Evolutionary conservation across 2,888 invertebrate species (phyloP), one percentile per base, ranked within the genome.

Genomic region (Aphrophora alni): DNA sequence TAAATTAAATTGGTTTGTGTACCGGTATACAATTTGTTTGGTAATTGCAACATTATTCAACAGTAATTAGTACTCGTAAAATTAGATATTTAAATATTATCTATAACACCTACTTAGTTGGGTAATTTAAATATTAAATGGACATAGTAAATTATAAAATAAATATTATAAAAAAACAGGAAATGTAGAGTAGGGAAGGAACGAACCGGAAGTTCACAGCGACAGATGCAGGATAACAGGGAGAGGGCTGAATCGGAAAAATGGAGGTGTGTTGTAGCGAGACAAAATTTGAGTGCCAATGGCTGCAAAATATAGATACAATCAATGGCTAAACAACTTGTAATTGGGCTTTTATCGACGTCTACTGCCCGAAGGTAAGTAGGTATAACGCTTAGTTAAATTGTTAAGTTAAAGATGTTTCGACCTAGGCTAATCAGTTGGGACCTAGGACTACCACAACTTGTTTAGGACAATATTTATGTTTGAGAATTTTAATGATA

Each of bases 191-290:
- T 21, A 21, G 59, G 8, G 59, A 59, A 59, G 7, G 44, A 59
- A 59, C 21, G 59, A 59, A 59, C 59, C 59, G 59, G 59, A 59
- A 59, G 59, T 59, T 59, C 59, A 59, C 12, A 59, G 59, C 0
- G n/a, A 59, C 21, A 59, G 59, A 59, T 59, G 59, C 59, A 59
- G 59, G 59, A 59, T 59, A 59, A 59, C 59, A 59, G 59, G 59
- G 59, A 59, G 59, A 59, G 59, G 21, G 59, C 59, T 59, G 59
- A 21, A 59, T 59, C 59, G n/a, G 59, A 59, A 59, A 59, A 59
- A 59, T 59, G 59, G 59, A 59, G 59, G 59, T 59, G 59, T 59
- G 59, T 59, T 59, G 21, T 59, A 21, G 17, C 44, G 17, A 14
- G 8, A 44, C 59, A 21, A 59, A 21, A 59, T 21, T 59, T 21